Conservation (phyloP, 2,797 vertebrate genomes). For the Parauchenoglanis ngamensis region DNA sequence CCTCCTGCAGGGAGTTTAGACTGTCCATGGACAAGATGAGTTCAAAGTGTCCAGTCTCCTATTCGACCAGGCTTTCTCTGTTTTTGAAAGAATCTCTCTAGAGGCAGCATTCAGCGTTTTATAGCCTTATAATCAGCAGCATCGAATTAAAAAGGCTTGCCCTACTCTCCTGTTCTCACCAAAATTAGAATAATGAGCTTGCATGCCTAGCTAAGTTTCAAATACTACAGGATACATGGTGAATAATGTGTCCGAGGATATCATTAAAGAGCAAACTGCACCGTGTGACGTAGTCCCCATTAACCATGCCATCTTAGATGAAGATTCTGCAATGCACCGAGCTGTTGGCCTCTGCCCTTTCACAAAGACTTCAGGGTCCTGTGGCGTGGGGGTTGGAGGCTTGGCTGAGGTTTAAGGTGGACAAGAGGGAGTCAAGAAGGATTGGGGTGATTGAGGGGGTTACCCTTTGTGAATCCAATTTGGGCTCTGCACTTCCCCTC, state of each 20-base stretch:
- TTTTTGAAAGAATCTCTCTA: constrained; percentile 63
- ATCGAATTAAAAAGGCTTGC: background rate
- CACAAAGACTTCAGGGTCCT: constrained; percentile 74
- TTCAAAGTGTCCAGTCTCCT: constrained; percentile 46
- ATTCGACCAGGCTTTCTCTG: constrained; percentile 13
- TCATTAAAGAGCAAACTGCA: background rate
- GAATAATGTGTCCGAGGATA: background rate
- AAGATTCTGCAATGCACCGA: background rate
- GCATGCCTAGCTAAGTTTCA: background rate
- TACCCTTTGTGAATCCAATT: constrained; percentile 80
- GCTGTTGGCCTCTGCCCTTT: constrained; percentile 64
- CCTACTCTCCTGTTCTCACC: background rate
- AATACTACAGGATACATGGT: background rate
- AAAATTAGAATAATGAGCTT: background rate
- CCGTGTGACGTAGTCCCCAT: background rate
- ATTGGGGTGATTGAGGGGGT: constrained; percentile 59
- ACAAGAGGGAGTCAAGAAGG: background rate
- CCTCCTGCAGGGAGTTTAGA: constrained; percentile 71
- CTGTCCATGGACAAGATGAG: constrained; percentile 70
- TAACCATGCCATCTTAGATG: background rate
- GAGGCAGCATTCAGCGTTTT: background rate
- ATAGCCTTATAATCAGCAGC: background rate
- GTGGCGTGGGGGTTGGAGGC: constrained; percentile 68
- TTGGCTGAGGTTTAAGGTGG: constrained; percentile 43
- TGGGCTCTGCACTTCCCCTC: constrained; percentile 66